These are phyloP conservation scores for Tanypteryx hageni DNA, from an alignment of 2,888 invertebrate genomes.

Conservation along the genomic window DNA sequence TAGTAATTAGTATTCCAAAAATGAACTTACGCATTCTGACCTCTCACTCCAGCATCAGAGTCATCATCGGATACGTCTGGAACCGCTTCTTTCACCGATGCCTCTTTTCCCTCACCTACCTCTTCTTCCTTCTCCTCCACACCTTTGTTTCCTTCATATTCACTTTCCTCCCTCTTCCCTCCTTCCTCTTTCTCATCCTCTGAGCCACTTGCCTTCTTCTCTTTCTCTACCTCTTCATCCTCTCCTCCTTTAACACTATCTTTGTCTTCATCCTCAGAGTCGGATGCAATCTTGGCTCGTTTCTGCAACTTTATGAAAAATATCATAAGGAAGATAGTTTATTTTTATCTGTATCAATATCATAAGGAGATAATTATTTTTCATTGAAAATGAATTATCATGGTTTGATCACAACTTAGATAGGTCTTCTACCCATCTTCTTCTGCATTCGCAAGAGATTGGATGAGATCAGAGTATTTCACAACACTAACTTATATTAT, in stretches of 20 bases:
- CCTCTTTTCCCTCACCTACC: slow-evolving; percentile 71
- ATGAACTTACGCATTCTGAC: slow-evolving; percentile 76
- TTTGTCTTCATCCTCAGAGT: slow-evolving; percentile 75
- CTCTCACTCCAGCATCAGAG: slow-evolving; percentile 78
- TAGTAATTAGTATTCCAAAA: not conserved
- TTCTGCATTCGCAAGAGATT: no score
- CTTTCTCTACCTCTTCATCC: slow-evolving; percentile 68
- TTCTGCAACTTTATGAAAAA: slow-evolving; percentile 66
- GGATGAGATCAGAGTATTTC: no score
- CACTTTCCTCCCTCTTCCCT: slow-evolving; percentile 68
- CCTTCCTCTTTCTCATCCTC: slow-evolving; percentile 69
- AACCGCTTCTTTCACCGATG: slow-evolving; percentile 68
- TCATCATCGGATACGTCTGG: slow-evolving; percentile 80
- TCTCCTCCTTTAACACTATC: slow-evolving; percentile 72
- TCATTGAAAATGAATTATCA: no score
- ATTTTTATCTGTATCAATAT: no score
- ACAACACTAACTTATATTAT: no score
- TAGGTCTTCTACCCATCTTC: no score
- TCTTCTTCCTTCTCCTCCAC: slow-evolving; percentile 62
- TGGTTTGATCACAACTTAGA: no score
- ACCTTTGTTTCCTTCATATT: slow-evolving; percentile 65
- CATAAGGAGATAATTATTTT: not conserved
- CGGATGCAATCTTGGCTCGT: slow-evolving; percentile 74
- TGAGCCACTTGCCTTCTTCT: slow-evolving; percentile 68
- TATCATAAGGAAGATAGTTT: not conserved